phyloP scores from a whole-genome alignment of 2,797 vertebrate species.

The Chaetophractus vellerosus region DNA sequence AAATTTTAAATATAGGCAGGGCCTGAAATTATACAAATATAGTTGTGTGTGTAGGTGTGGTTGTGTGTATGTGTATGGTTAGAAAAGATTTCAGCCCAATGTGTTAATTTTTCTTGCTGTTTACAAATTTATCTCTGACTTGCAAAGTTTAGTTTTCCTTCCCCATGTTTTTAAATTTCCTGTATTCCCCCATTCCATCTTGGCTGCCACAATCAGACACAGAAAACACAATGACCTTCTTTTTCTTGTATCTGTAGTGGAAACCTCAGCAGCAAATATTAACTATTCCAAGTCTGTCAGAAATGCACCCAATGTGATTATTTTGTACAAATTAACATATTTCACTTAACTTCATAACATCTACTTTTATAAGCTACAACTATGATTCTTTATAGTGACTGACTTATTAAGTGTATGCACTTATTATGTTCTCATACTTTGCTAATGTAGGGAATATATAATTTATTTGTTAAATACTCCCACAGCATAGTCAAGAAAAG shows the following conservation, averaged over 20 bases:
- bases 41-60: background rate
- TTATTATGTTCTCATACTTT: background rate
- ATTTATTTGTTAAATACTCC: background rate
- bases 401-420: background rate
- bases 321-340: conserved; percentile 25
- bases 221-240: too few relatives aligned
- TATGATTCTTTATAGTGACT: background rate
- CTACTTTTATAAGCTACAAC: background rate
- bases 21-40: background rate
- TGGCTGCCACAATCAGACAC: too few relatives aligned
- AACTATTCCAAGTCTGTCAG: too few relatives aligned
- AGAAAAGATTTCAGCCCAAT: background rate
- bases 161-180: too few relatives aligned
- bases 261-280: too few relatives aligned
- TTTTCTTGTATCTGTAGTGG: too few relatives aligned
- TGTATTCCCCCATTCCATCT: too few relatives aligned
- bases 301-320: background rate
- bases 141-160: too few relatives aligned
- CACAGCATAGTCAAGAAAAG: background rate
- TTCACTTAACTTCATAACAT: background rate
- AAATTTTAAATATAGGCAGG: background rate
- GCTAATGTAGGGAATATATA: background rate
- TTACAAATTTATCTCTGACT: too few relatives aligned
- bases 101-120: background rate
- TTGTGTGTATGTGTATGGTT: background rate